Conservation (phyloP, 2,797 vertebrate genomes). For the Hemitrygon akajei region DNA sequence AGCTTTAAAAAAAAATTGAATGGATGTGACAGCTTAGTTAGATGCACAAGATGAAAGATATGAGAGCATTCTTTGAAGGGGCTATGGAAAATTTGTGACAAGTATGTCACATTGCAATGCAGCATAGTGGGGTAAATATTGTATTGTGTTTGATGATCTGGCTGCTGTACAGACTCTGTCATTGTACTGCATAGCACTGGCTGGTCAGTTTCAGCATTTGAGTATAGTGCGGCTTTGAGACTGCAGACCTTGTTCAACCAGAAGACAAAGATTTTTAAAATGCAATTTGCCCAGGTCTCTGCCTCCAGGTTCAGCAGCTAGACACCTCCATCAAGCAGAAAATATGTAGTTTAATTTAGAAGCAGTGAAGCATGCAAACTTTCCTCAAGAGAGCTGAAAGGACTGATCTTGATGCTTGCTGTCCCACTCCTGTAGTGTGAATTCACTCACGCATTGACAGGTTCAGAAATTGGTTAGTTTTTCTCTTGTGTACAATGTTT, state of each 20-base stretch:
- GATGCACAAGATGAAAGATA: not conserved
- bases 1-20: not conserved
- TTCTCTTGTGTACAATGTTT: not conserved
- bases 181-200: not conserved
- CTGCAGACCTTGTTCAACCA: not conserved
- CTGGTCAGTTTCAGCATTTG: not conserved
- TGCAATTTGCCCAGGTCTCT: constrained; percentile 60
- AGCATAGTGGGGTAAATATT: not conserved
- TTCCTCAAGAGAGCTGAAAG: constrained; percentile 51
- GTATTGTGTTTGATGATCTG: not conserved
- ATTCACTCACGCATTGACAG: constrained; percentile 3
- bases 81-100: not conserved
- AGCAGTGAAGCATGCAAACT: constrained; percentile 57
- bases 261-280: constrained; percentile 56
- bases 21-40: not conserved
- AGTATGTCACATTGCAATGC: not conserved
- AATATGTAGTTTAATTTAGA: constrained; percentile 73
- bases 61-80: not conserved
- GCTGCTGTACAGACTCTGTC: not conserved
- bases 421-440: constrained; percentile 39
- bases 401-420: constrained; percentile 44
- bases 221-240: not conserved
- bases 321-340: constrained; percentile 64
- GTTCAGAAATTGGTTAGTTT: not conserved
- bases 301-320: constrained; percentile 57